phyloP scores from a whole-genome alignment of 2,888 invertebrate genomes.

The Acleris holmiana region DNA sequence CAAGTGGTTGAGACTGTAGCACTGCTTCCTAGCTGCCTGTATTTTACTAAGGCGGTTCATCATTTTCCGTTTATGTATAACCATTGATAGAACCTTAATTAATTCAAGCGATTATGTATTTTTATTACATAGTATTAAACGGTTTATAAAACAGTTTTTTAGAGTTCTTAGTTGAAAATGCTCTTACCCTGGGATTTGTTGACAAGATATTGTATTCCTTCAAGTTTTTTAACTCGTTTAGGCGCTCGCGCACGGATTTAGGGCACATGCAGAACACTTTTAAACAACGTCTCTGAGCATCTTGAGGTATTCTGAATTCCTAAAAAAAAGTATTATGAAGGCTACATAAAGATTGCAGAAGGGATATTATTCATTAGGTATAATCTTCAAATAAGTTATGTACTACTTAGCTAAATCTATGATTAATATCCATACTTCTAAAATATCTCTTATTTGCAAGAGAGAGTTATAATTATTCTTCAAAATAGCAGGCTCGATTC shows the following conservation, averaged over 20 bases:
- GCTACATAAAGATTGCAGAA: too few relatives aligned
- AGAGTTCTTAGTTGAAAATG: constrained; percentile 2
- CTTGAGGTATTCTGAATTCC: constrained; percentile 83
- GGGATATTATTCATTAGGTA: too few relatives aligned
- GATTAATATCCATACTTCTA: constrained; percentile 66
- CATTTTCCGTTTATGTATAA: constrained; percentile 74
- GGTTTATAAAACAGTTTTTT: too few relatives aligned
- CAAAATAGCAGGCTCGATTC: constrained; percentile 85
- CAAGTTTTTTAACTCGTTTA: constrained; percentile 81
- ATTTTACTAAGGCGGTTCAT: constrained; percentile 65
- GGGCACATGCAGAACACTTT: constrained; percentile 85
- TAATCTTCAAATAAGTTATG: too few relatives aligned
- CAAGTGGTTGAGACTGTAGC: constrained; percentile 73
- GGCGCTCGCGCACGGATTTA: constrained; percentile 82
- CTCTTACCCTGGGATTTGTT: constrained; percentile 84
- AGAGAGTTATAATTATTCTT: constrained; percentile 84
- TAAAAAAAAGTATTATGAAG: constrained; percentile 48
- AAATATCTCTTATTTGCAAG: constrained; percentile 78
- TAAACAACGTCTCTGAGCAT: constrained; percentile 78
- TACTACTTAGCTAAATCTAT: not conserved
- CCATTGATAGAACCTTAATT: constrained; percentile 64
- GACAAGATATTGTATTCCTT: constrained; percentile 86
- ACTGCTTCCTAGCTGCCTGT: constrained; percentile 68
- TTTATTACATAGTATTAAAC: too few relatives aligned
- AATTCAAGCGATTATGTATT: not conserved